Percentiles rank a stretch among this genome's conserved stretches.
Evolutionary conservation across 1,140 invertebrate species (phyloP).

Genomic region (Thaumatotibia leucotreta): DNA sequence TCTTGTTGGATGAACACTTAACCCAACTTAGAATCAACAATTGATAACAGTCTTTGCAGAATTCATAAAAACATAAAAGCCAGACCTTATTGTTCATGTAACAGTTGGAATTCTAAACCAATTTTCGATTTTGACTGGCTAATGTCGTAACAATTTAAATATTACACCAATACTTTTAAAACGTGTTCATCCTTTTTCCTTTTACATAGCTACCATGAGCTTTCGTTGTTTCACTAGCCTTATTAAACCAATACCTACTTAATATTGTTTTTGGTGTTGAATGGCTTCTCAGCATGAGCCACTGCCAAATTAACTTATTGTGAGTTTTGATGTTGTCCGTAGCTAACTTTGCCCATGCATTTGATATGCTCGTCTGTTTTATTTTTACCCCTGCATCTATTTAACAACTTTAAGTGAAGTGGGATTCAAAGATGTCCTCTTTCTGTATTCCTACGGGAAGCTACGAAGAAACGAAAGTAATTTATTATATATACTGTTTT

Average conservation of each 20-base stretch:
- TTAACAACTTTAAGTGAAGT: slow-evolving; percentile 20
- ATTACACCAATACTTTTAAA: neutral
- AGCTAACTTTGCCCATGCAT: slow-evolving; percentile 40
- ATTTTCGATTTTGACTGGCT: neutral
- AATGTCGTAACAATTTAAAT: neutral
- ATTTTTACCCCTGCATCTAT: slow-evolving; percentile 15
- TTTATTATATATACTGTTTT: too few species aligned
- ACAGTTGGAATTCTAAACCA: neutral
- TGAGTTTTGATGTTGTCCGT: slow-evolving; percentile 42
- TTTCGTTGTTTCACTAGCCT: slow-evolving; percentile 1
- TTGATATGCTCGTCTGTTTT: slow-evolving; percentile 24
- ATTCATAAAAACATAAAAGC: too few species aligned
- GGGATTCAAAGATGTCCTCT: slow-evolving; percentile 25
- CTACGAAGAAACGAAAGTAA: too few species aligned
- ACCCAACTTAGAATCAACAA: neutral
- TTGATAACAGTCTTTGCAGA: too few species aligned
- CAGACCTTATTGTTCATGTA: too few species aligned
- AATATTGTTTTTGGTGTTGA: slow-evolving; percentile 10
- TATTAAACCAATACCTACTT: too few species aligned
- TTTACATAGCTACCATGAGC: neutral
- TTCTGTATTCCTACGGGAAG: neutral
- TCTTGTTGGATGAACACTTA: neutral
- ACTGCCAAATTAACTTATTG: slow-evolving; percentile 28
- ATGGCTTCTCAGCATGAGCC: slow-evolving; percentile 8
- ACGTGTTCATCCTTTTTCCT: neutral